phyloP scores from a whole-genome alignment of 2,113 vertebrate genomes.

The Microcebus murinus region DNA sequence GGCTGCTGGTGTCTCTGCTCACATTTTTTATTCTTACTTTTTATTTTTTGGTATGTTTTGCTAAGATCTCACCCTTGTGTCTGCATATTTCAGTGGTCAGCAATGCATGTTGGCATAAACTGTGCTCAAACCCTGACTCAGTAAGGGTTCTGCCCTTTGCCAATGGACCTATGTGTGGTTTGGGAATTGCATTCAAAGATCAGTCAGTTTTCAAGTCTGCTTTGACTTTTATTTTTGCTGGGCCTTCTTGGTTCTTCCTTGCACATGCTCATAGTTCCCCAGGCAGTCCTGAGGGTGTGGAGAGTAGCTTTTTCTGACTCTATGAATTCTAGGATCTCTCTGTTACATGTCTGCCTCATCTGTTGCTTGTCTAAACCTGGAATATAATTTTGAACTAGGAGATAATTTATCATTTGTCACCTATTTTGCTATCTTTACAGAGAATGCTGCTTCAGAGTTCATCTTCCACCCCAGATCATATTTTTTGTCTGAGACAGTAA shows the following conservation, averaged over 20 bases:
- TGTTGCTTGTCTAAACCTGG: neutral
- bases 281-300: neutral
- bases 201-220: neutral
- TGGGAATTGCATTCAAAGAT: neutral
- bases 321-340: neutral
- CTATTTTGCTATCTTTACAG: neutral
- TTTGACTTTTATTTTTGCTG: neutral
- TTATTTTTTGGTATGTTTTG: neutral
- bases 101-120: neutral
- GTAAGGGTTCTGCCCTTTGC: neutral
- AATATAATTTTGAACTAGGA: neutral
- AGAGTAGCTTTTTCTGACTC: neutral
- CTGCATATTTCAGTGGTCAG: neutral
- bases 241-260: neutral
- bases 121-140: neutral
- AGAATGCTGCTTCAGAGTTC: neutral
- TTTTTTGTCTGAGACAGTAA: neutral
- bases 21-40: neutral
- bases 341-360: neutral
- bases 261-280: neutral
- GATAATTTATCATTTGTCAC: neutral
- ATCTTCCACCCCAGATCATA: neutral
- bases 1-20: neutral
- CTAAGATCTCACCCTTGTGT: neutral
- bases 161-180: neutral